Evolutionary conservation across 1,140 invertebrate genomes (phyloP).

Genomic region (Orius insidiosus): DNA sequence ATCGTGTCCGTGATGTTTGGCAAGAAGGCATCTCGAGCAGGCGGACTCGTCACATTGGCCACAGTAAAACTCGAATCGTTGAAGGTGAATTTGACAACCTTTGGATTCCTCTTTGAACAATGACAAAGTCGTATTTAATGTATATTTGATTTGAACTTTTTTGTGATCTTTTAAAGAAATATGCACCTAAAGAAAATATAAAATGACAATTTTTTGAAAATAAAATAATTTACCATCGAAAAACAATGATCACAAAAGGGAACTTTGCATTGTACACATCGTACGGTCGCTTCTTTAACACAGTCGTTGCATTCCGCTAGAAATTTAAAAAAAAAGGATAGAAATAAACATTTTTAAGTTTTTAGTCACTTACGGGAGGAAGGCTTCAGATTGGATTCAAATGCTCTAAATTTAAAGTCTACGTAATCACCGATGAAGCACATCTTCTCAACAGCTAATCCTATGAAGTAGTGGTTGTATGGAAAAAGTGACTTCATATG

Average conservation of each 20-base stretch:
- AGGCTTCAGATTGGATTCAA: too few species aligned
- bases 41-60: constrained; percentile 22
- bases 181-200: constrained; percentile 19
- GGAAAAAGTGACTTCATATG: too few species aligned
- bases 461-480: too few species aligned
- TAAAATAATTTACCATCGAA: constrained; percentile 21
- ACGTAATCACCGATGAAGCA: too few species aligned
- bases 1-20: constrained; percentile 23
- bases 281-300: not conserved
- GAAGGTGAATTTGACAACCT: constrained; percentile 18
- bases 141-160: constrained; percentile 11
- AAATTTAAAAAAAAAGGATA: too few species aligned
- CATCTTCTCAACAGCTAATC: too few species aligned
- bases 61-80: constrained; percentile 25
- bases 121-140: too few species aligned
- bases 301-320: not conserved
- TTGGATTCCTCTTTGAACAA: constrained; percentile 4
- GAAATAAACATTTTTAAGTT: too few species aligned
- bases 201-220: not conserved
- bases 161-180: constrained; percentile 22
- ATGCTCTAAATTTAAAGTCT: too few species aligned
- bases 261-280: constrained; percentile 17
- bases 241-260: constrained; percentile 23
- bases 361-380: too few species aligned
- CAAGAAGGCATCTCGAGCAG: constrained; percentile 26